Percentiles rank a stretch among this genome's conserved stretches.
Evolutionary conservation across 2,113 vertebrate species (phyloP).

Genomic region (Neogale vison): DNA sequence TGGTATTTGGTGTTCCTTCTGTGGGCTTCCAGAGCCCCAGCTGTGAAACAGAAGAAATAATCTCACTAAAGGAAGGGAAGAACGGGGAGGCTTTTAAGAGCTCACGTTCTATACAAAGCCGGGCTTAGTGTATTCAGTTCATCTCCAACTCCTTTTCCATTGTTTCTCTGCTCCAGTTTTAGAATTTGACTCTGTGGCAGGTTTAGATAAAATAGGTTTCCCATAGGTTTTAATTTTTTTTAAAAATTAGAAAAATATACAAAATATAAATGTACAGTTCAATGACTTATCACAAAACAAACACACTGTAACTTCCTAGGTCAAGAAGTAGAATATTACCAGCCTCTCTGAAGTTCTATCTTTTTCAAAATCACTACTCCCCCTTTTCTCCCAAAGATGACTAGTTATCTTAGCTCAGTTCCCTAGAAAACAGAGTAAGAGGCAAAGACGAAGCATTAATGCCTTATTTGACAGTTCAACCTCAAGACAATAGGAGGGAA

Average conservation of each 20-base stretch:
- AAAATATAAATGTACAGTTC: neutral
- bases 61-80: neutral
- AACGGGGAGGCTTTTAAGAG: neutral
- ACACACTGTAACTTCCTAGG: neutral
- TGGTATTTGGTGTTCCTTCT: too few relatives aligned
- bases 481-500: neutral
- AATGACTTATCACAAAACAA: neutral
- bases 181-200: neutral
- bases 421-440: neutral
- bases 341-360: neutral
- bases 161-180: neutral
- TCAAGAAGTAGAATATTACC: neutral
- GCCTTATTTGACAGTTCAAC: neutral
- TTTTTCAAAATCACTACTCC: neutral
- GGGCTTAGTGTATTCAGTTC: neutral
- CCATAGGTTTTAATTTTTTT: neutral
- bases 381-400: neutral
- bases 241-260: neutral
- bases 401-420: neutral
- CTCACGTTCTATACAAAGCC: neutral
- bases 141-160: neutral
- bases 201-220: neutral
- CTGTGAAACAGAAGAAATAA: neutral
- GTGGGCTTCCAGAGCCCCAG: neutral
- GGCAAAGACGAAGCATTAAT: neutral